Percentiles rank a stretch among this genome's conserved stretches.
These are phyloP conservation scores for Grapholita molesta DNA, from an alignment of 1,140 invertebrate genomes.

Conservation along the genomic window DNA sequence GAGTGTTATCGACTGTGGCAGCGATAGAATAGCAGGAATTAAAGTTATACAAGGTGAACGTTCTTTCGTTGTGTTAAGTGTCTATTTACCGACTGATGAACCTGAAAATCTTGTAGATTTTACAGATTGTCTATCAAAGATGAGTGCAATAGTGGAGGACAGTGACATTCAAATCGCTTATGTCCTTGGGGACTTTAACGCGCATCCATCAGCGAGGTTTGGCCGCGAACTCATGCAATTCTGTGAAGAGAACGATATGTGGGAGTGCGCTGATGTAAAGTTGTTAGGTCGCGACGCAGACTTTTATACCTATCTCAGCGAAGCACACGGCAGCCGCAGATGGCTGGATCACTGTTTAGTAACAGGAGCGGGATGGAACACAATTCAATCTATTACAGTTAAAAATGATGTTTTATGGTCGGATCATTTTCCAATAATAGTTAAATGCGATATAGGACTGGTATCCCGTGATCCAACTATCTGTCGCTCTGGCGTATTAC, in stretches of 20 bases:
- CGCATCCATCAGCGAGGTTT: slow-evolving; percentile 1
- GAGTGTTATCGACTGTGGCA: neutral
- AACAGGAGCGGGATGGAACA: neutral
- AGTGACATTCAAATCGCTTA: neutral
- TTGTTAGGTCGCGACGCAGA: neutral
- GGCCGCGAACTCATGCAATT: neutral
- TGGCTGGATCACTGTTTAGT: neutral
- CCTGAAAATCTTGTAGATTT: neutral
- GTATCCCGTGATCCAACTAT: too few relatives aligned
- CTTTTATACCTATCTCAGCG: neutral
- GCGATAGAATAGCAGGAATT: neutral
- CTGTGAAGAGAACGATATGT: neutral
- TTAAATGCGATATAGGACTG: neutral
- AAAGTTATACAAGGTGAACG: neutral
- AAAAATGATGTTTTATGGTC: neutral
- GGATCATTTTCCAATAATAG: neutral
- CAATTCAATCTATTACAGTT: neutral
- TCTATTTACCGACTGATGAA: neutral
- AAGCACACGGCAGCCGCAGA: neutral
- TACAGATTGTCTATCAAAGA: neutral
- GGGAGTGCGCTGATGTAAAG: neutral
- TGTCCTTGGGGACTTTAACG: slow-evolving; percentile 7
- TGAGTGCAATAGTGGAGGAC: neutral
- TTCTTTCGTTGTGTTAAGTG: neutral
- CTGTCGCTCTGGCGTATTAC: too few relatives aligned